Conservation (phyloP, 2,113 vertebrate genomes). For the Mustelus asterias region DNA sequence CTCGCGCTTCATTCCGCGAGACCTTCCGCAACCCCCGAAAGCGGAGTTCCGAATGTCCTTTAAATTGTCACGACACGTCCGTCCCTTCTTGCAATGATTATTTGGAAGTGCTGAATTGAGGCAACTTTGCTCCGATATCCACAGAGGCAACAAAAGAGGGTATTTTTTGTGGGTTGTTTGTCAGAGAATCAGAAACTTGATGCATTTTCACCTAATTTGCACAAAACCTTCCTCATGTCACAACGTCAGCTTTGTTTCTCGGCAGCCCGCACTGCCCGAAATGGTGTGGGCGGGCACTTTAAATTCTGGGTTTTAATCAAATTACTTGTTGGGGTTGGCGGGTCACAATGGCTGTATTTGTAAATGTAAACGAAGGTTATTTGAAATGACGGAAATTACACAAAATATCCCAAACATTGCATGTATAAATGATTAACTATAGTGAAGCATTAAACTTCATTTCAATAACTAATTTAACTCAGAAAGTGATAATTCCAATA, state of each 20-base stretch:
- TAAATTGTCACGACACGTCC: neutral
- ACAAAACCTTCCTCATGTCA: neutral
- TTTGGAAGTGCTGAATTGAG: neutral
- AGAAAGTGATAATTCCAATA: neutral
- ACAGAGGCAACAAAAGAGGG: too few species aligned
- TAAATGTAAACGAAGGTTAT: neutral
- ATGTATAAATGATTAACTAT: neutral
- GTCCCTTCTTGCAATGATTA: neutral
- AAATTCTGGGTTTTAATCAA: neutral
- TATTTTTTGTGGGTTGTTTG: neutral
- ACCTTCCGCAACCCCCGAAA: neutral
- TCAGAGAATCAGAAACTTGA: neutral
- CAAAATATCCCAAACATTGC: neutral
- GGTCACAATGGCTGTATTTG: neutral
- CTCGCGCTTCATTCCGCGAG: neutral
- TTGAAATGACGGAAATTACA: neutral
- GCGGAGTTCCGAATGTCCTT: neutral
- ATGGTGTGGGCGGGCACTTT: neutral
- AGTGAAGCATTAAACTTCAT: neutral
- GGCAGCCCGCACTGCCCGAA: neutral
- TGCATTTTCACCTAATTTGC: slow-evolving; percentile 23
- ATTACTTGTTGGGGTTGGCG: neutral
- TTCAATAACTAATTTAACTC: neutral
- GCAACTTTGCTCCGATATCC: neutral
- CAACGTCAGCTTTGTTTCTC: neutral